Conservation (phyloP, 2,888 invertebrate species). For the Dorcus hopei region DNA sequence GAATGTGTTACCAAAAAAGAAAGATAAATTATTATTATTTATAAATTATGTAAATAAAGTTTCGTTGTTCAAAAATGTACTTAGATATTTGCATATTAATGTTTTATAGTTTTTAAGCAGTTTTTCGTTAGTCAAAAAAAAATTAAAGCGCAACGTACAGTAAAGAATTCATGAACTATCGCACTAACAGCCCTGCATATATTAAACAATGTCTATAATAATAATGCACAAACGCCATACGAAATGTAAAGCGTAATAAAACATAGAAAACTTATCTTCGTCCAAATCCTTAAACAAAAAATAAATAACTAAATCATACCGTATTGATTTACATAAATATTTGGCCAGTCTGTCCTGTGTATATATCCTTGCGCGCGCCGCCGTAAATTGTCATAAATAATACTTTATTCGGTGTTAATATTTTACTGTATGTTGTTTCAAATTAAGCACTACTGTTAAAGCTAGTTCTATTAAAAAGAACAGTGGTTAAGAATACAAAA, state of each 20-base stretch:
- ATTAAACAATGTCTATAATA: not conserved
- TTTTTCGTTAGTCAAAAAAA: constrained; percentile 28
- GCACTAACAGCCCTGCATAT: not conserved
- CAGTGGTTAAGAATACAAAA: constrained; percentile 35
- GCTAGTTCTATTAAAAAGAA: constrained; percentile 37
- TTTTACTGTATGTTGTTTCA: constrained; percentile 19
- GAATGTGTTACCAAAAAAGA: constrained; percentile 36
- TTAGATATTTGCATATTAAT: constrained; percentile 25
- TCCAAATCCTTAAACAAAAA: too few relatives aligned
- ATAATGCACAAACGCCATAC: too few relatives aligned
- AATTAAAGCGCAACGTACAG: not conserved
- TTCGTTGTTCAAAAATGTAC: constrained; percentile 35
- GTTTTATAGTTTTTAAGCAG: constrained; percentile 26
- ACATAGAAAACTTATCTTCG: too few relatives aligned
- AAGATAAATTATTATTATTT: constrained; percentile 29
- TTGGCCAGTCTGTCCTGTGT: too few relatives aligned
- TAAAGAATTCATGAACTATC: not conserved
- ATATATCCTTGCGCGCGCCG: too few relatives aligned
- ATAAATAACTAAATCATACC: too few relatives aligned
- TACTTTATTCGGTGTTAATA: not conserved
- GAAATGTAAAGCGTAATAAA: too few relatives aligned
- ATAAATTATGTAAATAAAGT: constrained; percentile 41
- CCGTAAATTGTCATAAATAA: too few relatives aligned
- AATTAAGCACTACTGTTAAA: constrained; percentile 29
- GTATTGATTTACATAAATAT: too few relatives aligned